Percentiles rank a stretch among this genome's conserved stretches.
Evolutionary conservation across 1,140 invertebrate species (phyloP).

Genomic region (Diorhabda elongata): DNA sequence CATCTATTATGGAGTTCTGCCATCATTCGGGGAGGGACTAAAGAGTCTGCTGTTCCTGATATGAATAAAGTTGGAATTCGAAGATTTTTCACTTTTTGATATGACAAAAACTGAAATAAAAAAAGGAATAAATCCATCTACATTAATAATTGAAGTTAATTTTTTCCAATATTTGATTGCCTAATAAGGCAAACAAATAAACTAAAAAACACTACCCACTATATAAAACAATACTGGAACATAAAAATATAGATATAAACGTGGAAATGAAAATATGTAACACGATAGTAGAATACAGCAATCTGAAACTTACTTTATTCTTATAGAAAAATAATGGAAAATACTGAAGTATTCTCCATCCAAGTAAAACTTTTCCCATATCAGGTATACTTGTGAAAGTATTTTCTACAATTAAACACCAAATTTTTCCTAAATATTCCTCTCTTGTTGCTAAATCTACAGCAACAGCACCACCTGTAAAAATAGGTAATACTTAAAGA

Average conservation of each 20-base stretch:
- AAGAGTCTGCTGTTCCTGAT: constrained; percentile 73
- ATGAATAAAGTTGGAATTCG: constrained; percentile 71
- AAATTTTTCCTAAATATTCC: constrained; percentile 70
- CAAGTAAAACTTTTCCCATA: constrained; percentile 75
- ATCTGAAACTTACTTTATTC: constrained; percentile 63
- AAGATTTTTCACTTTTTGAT: constrained; percentile 64
- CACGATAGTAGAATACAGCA: too few relatives aligned
- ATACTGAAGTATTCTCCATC: constrained; percentile 65
- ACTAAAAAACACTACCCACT: too few relatives aligned
- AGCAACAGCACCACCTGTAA: constrained; percentile 46
- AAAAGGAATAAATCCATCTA: background rate
- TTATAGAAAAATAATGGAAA: constrained; percentile 75
- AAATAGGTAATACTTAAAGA: background rate
- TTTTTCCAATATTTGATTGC: too few relatives aligned
- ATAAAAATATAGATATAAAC: too few relatives aligned
- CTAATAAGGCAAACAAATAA: too few relatives aligned
- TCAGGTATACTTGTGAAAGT: constrained; percentile 93
- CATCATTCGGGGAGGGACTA: constrained; percentile 87
- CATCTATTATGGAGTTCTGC: constrained; percentile 67
- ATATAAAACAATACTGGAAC: too few relatives aligned
- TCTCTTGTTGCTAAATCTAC: constrained; percentile 75
- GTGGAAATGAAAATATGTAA: too few relatives aligned
- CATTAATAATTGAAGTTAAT: too few relatives aligned
- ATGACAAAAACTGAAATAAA: constrained; percentile 65
- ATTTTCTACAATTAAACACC: constrained; percentile 88